phyloP scores from a whole-genome alignment of 1,140 invertebrate species.

The Gryon sp. region DNA sequence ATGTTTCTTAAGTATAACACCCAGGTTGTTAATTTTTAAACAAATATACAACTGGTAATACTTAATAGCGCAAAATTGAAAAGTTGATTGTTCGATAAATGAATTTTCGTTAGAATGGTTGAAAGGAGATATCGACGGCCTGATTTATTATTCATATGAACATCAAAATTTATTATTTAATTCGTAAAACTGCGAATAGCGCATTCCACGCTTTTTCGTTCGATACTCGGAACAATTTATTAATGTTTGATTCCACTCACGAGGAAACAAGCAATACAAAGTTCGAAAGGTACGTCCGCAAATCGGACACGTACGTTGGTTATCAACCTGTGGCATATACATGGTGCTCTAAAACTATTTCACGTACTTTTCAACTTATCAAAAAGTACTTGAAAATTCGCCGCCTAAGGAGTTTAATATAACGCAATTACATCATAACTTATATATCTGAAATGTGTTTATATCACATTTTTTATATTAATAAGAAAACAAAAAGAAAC shows the following conservation, averaged over 20 bases:
- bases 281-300: constrained; percentile 59
- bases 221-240: constrained; percentile 49
- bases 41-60: too few species aligned
- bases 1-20: too few species aligned
- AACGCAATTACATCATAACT: constrained; percentile 49
- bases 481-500: constrained; percentile 5
- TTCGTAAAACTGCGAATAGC: constrained; percentile 19
- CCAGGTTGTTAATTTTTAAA: too few species aligned
- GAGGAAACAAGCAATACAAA: constrained; percentile 61
- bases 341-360: constrained; percentile 58
- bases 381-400: constrained; percentile 55
- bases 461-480: constrained; percentile 19
- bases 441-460: constrained; percentile 16
- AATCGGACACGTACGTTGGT: constrained; percentile 58
- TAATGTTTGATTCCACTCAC: constrained; percentile 61
- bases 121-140: too few species aligned
- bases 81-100: too few species aligned
- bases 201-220: constrained; percentile 31
- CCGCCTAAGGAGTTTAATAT: constrained; percentile 39
- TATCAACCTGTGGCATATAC: constrained; percentile 61
- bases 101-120: too few species aligned
- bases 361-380: constrained; percentile 57
- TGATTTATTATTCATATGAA: not conserved
- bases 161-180: constrained; percentile 31
- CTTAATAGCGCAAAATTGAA: too few species aligned